Evolutionary conservation across 2,888 invertebrate species (phyloP).

Genomic region (Coleophora flavipennella): DNA sequence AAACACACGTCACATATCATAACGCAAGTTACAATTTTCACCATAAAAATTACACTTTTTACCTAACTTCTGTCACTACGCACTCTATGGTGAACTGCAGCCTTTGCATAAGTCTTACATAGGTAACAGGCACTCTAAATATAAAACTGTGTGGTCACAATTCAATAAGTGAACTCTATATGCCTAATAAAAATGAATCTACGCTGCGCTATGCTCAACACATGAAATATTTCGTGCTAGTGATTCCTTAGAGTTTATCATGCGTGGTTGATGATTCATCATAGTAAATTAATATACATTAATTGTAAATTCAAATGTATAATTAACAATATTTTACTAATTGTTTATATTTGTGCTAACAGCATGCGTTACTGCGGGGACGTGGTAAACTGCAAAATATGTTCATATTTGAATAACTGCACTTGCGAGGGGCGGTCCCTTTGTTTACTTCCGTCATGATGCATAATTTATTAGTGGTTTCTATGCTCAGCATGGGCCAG

Average conservation of each 20-base stretch:
- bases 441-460: conserved; percentile 24
- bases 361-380: conserved; percentile 62
- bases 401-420: conserved; percentile 75
- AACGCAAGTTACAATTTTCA: conserved; percentile 74
- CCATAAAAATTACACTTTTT: conserved; percentile 63
- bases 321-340: neutral
- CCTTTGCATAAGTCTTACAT: conserved; percentile 74
- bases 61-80: conserved; percentile 59
- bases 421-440: conserved; percentile 50
- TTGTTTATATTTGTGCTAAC: conserved; percentile 51
- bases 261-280: conserved; percentile 48
- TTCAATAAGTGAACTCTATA: conserved; percentile 29
- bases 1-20: conserved; percentile 63
- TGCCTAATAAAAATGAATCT: conserved; percentile 58
- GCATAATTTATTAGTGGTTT: conserved; percentile 49
- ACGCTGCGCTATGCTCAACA: conserved; percentile 55
- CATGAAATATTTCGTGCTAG: conserved; percentile 60
- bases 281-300: conserved; percentile 33
- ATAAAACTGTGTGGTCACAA: conserved; percentile 75
- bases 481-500: conserved; percentile 12
- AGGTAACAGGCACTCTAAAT: conserved; percentile 78
- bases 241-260: conserved; percentile 49
- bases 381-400: conserved; percentile 54
- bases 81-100: conserved; percentile 72
- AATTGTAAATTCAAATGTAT: conserved; percentile 2